Evolutionary conservation across 2,888 invertebrate species (phyloP).

Genomic region (Patella depressa): DNA sequence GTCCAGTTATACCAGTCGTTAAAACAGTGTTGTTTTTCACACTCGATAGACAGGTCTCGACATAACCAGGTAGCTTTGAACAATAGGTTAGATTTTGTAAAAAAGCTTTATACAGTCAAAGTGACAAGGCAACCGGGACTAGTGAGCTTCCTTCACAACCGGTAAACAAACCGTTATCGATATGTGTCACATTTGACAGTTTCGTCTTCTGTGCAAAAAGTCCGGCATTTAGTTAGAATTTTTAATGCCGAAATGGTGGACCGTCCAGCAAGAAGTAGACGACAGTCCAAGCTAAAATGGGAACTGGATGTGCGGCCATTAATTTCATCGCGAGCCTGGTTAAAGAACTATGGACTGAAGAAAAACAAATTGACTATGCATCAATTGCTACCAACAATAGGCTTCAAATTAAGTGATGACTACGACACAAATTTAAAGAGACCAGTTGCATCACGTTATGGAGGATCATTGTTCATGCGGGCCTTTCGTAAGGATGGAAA

Average conservation of each 20-base stretch:
- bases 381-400: constrained; percentile 65
- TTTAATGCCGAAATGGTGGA: neutral
- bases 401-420: constrained; percentile 69
- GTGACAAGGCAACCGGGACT: neutral
- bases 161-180: neutral
- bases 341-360: constrained; percentile 66
- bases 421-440: constrained; percentile 62
- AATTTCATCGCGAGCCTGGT: constrained; percentile 66
- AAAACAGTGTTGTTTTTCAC: too few relatives aligned
- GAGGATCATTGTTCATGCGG: constrained; percentile 58
- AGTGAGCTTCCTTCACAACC: constrained; percentile 1
- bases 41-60: too few relatives aligned
- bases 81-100: too few relatives aligned
- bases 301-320: constrained; percentile 64
- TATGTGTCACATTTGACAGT: constrained; percentile 1
- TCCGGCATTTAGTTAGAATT: too few relatives aligned
- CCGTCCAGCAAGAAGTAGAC: neutral
- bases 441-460: constrained; percentile 68
- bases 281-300: constrained; percentile 47
- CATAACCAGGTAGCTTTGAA: too few relatives aligned
- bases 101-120: too few relatives aligned
- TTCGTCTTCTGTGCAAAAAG: neutral
- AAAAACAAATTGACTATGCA: constrained; percentile 63
- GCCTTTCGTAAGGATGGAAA: constrained; percentile 63
- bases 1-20: too few relatives aligned